Evolutionary conservation across 2,888 invertebrate species (phyloP), one percentile per base, ranked within the genome.

Genomic region (Stenotaenia linearis): DNA sequence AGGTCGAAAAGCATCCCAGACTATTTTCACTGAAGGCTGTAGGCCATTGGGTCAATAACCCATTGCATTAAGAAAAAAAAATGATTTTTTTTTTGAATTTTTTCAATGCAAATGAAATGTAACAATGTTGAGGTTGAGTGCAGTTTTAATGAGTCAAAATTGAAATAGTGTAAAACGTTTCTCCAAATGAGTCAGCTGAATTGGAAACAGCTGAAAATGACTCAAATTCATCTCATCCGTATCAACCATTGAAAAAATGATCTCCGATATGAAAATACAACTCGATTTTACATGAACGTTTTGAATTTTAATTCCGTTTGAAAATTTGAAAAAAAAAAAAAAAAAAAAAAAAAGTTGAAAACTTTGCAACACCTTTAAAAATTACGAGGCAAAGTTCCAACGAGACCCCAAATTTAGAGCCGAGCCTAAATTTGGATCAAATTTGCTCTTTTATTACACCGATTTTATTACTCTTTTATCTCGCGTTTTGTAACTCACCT

Each of bases 131-230:
- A 37, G n/a, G 45, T 15, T 5, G 18, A 50, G 50, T 18, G 50
- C 21, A 0, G 50, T 18, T 50, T 50, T 50, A 50, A 50, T 18
- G 69, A 69, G 10, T 69, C 69, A 69, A 69, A 69, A 69, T 9
- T 69, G 50, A 50, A 50, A 50, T 18, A 50, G 18, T 50, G 50
- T 50, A 50, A 50, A 50, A 50, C 7, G 28, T 69, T 45, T 69
- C 69, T 69, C n/a, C 4, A 69, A 69, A 69, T 69, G 69, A 69
- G 25, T 69, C 69, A 69, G 69, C 25, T 28, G 69, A 69, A 69
- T 69, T 69, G 69, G 69, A 69, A 69, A 69, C 69, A 69, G 69
- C 69, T 69, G 69, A 69, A 69, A 69, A 69, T 69, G 69, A 69
- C 69, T 69, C 69, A 28, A 69, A 69, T 69, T 69, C 15, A 69